Conservation (phyloP, 2,888 invertebrate genomes). For the Nomada ferruginata region DNA sequence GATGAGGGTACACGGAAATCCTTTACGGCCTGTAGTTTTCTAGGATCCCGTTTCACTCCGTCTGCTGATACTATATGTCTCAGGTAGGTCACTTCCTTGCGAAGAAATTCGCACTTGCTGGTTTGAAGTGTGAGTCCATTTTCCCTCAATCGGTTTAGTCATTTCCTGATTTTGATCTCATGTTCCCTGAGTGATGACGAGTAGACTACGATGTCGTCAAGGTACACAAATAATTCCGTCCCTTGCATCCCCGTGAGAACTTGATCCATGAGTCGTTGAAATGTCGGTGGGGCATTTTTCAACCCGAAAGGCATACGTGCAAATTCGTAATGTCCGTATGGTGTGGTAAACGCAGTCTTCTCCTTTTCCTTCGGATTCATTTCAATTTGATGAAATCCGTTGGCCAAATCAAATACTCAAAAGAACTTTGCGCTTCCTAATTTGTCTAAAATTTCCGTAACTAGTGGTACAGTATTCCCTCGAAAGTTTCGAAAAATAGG, state of each 20-base stretch:
- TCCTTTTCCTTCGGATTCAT: background rate
- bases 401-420: background rate
- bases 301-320: background rate
- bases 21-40: background rate
- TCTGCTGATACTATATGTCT: conserved; percentile 1
- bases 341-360: background rate
- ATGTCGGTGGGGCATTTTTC: background rate
- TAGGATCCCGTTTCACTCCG: background rate
- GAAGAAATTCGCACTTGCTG: conserved; percentile 16
- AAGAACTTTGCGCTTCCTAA: conserved; percentile 16
- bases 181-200: background rate
- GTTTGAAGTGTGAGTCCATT: background rate
- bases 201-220: conserved; percentile 1
- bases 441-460: conserved; percentile 3
- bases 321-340: background rate
- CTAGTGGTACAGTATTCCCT: no score
- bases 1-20: background rate
- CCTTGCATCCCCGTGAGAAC: background rate
- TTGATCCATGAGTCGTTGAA: background rate
- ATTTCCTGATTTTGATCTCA: background rate
- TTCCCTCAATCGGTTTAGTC: background rate
- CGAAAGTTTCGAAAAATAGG: no score
- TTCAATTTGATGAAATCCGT: background rate
- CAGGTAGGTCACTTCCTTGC: background rate
- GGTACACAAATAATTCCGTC: background rate